Base-by-base conservation (phyloP, 2,888 invertebrate species). In the Eilema caniola region DNA sequence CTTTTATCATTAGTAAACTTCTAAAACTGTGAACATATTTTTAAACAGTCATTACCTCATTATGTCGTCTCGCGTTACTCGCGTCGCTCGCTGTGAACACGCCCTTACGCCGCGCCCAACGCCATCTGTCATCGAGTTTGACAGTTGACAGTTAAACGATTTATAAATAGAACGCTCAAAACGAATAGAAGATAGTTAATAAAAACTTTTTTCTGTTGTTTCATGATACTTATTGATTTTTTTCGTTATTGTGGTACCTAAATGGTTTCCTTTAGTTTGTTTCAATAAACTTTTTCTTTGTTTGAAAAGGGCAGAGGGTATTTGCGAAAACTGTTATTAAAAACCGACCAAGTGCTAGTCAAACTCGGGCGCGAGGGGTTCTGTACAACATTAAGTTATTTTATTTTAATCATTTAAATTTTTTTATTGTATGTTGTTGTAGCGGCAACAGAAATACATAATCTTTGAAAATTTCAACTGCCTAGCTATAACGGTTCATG, bases 61-160 rank as follows among this genome's bases (percentile, higher is more conserved):
- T 69, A 66, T 25, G 62, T 62, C 66, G 66, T 62, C 66, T 72
- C 69, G 62, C 66, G 47, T 72, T 72, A 69, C 69, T 62, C 31
- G 37, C 65, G 65, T 28, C 41, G 63, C 41, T 62, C 57, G 59
- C 62, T 70, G 72, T 77, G 71, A 60, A 70, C 74, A 76, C 70
- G 78, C 76, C 73, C 63, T 76, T 73, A 79, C 33, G 66, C 62
- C 67, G 85, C 86, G 86, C 72, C 86, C 85, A 87, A 86, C 92
- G 92, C 93, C 93, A 94, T 94, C 93, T 94, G 93, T 94, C 94
- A 94, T 94, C 93, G 86, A 85, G 87, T 89, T 89, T 93, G 94
- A 94, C 94, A 93, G 90, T 90, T 92, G 91, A 92, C 93, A 92
- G 90, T 89, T 89, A 89, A 88, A 87, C 87, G 89, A 86, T 89